These are phyloP conservation scores for Nemopilema nomurai DNA, from an alignment of 30 jellyfish, hydroid and myxozoan species.

Conservation along the genomic window DNA sequence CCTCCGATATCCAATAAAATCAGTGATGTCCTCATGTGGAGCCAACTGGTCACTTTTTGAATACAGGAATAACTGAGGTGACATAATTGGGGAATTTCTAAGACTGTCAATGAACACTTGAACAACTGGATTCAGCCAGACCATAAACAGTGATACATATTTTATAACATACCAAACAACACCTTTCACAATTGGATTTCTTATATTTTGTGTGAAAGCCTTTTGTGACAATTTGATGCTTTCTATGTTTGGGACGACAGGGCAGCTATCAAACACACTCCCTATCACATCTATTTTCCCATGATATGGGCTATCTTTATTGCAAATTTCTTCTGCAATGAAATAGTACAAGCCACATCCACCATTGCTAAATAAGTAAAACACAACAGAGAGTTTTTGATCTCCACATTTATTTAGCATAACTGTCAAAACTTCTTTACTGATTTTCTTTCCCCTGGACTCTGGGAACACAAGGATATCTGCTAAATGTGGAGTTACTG, in stretches of 20 bases:
- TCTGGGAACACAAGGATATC: constrained; percentile 67
- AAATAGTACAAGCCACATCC: constrained; percentile 72
- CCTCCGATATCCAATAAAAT: constrained; percentile 62
- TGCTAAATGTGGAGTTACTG: constrained; percentile 68
- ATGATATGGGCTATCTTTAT: neutral
- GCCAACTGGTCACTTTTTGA: constrained; percentile 72
- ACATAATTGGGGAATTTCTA: constrained; percentile 36
- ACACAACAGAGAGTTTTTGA: constrained; percentile 30
- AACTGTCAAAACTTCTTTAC: constrained; percentile 31
- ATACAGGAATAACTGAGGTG: constrained; percentile 79
- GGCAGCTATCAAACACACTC: constrained; percentile 88
- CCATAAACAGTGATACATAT: constrained; percentile 25
- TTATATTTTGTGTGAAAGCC: constrained; percentile 42
- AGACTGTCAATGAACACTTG: constrained; percentile 53
- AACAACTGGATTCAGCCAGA: constrained; percentile 61
- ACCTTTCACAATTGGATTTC: constrained; percentile 29
- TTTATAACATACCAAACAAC: constrained; percentile 23
- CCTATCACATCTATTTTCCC: constrained; percentile 38
- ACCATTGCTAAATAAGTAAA: constrained; percentile 75
- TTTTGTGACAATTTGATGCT: constrained; percentile 54
- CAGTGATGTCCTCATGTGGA: constrained; percentile 70
- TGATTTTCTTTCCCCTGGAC: constrained; percentile 53
- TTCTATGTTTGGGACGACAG: constrained; percentile 74
- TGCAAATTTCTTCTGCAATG: constrained; percentile 24
- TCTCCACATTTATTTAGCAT: constrained; percentile 13